phyloP scores from a whole-genome alignment of 2,888 invertebrate genomes.

The Mesorhabditis belari region DNA sequence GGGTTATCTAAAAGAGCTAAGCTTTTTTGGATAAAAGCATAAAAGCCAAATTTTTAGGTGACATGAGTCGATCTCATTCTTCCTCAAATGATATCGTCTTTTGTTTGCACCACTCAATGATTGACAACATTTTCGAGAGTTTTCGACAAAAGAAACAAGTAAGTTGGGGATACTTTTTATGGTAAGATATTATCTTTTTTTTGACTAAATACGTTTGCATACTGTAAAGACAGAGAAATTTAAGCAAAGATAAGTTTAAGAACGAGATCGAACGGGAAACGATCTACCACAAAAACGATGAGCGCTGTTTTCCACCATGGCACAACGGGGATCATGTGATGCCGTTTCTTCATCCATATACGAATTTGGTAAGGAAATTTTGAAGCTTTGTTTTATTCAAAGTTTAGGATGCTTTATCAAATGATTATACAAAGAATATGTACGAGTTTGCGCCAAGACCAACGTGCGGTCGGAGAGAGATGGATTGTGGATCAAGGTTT shows the following conservation, averaged over 20 bases:
- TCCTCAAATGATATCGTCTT: slow-evolving; percentile 55
- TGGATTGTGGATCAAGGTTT: slow-evolving; percentile 29
- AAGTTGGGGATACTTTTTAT: background rate
- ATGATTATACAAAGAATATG: slow-evolving; percentile 42
- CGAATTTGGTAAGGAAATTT: slow-evolving; percentile 7
- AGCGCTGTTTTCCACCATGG: slow-evolving; percentile 32
- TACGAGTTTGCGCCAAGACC: slow-evolving; percentile 41
- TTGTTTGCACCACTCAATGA: slow-evolving; percentile 53
- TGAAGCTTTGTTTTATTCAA: background rate
- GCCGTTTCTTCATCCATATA: slow-evolving; percentile 21
- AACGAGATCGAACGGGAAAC: slow-evolving; percentile 29
- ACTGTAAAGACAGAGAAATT: background rate
- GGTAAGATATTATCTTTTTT: background rate
- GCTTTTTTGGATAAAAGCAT: background rate
- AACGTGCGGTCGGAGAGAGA: slow-evolving; percentile 17
- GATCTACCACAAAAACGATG: slow-evolving; percentile 33
- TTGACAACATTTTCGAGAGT: slow-evolving; percentile 53
- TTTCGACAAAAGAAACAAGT: slow-evolving; percentile 34
- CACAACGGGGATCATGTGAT: slow-evolving; percentile 39
- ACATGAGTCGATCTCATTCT: slow-evolving; percentile 37
- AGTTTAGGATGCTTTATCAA: slow-evolving; percentile 33
- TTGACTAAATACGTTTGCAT: background rate
- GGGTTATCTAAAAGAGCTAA: background rate
- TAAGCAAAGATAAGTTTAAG: slow-evolving; percentile 5
- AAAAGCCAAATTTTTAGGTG: slow-evolving; percentile 10